These are phyloP conservation scores for Cebidichthys violaceus DNA, from an alignment of 2,113 vertebrate species.

Conservation along the genomic window DNA sequence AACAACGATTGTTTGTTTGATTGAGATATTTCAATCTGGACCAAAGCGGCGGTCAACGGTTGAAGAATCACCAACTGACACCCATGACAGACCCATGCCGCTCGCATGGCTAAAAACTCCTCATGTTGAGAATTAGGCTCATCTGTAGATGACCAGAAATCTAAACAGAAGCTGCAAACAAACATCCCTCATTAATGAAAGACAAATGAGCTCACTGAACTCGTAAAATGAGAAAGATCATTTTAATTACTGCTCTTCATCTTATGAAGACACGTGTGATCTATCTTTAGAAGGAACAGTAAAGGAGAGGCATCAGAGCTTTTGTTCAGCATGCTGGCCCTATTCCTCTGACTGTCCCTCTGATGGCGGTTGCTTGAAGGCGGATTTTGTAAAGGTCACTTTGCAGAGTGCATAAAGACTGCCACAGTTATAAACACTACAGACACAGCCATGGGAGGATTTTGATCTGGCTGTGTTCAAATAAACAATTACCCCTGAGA, in stretches of 20 bases:
- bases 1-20: background rate
- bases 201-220: conserved; percentile 5
- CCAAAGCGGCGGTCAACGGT: background rate
- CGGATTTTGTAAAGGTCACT: conserved; percentile 53
- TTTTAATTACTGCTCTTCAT: conserved; percentile 37
- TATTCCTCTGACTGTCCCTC: conserved; percentile 21
- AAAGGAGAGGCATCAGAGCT: conserved; percentile 2
- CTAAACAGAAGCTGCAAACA: background rate
- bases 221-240: conserved; percentile 6
- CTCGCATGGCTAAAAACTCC: background rate
- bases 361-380: conserved; percentile 37
- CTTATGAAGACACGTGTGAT: background rate
- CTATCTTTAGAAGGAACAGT: conserved; percentile 38
- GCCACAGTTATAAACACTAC: background rate
- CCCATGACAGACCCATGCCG: background rate
- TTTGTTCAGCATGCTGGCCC: conserved; percentile 6
- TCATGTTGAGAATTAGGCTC: background rate
- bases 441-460: conserved; percentile 10
- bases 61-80: background rate
- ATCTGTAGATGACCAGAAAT: background rate
- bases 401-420: conserved; percentile 33
- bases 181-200: conserved; percentile 4
- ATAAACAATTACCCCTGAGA: conserved; percentile 28
- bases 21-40: background rate
- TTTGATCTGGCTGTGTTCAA: conserved; percentile 16